phyloP scores from a whole-genome alignment of 2,888 invertebrate species.

The Clepsis dumicolana region DNA sequence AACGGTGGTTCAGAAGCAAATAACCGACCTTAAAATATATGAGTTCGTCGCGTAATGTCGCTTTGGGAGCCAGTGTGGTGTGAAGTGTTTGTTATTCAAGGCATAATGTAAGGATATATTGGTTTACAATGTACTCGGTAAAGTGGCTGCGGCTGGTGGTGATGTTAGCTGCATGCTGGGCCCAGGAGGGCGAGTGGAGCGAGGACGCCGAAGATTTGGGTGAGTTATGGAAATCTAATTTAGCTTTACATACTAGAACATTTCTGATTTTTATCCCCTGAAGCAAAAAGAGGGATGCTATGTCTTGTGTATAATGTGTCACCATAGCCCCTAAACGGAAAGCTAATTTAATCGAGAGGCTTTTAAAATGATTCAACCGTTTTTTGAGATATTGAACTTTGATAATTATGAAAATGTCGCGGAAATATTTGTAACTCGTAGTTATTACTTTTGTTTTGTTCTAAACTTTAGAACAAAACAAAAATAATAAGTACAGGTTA shows the following conservation, averaged over 20 bases:
- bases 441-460: no score
- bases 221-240: conserved; percentile 52
- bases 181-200: conserved; percentile 82
- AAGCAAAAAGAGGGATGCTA: no score
- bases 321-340: no score
- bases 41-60: conserved; percentile 15
- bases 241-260: not conserved
- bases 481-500: no score
- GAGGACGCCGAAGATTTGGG: conserved; percentile 82
- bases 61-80: conserved; percentile 25
- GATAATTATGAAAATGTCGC: no score
- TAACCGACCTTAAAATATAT: conserved; percentile 12
- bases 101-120: conserved; percentile 62
- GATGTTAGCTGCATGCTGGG: conserved; percentile 79
- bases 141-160: conserved; percentile 76
- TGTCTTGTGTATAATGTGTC: no score
- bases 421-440: no score
- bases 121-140: conserved; percentile 72
- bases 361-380: no score
- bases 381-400: no score
- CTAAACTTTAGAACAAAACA: no score
- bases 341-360: no score
- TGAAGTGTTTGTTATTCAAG: conserved; percentile 49
- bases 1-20: conserved; percentile 37
- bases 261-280: no score